phyloP scores from a whole-genome alignment of 2,888 invertebrate species.

The Notodonta dromedarius region DNA sequence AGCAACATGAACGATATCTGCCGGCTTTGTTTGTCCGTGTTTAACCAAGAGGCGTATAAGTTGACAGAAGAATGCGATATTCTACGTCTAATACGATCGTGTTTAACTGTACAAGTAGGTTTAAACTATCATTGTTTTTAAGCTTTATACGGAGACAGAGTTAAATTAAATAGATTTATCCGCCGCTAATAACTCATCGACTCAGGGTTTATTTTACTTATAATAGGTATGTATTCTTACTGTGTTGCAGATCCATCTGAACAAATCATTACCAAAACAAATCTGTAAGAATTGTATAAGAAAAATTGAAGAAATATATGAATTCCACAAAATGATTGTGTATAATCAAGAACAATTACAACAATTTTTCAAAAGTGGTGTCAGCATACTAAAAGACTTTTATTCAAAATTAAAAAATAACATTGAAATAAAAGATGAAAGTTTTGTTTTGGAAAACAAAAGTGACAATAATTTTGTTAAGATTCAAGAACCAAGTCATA shows the following conservation, averaged over 20 bases:
- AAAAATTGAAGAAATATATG: conserved; percentile 46
- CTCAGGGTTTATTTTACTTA: too few species aligned
- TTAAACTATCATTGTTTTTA: conserved; percentile 1
- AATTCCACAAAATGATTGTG: conserved; percentile 43
- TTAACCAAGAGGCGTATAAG: conserved; percentile 25
- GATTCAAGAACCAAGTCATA: conserved; percentile 5
- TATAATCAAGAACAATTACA: conserved; percentile 51
- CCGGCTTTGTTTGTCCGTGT: conserved; percentile 49
- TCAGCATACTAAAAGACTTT: conserved; percentile 25
- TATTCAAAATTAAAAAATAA: conserved; percentile 31
- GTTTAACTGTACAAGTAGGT: conserved; percentile 43
- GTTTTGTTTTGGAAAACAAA: conserved; percentile 13
- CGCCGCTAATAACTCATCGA: too few species aligned
- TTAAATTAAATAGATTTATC: too few species aligned
- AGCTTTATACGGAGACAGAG: neutral
- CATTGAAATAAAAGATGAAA: conserved; percentile 22
- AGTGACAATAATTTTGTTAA: conserved; percentile 14
- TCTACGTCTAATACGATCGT: conserved; percentile 33
- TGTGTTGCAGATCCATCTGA: conserved; percentile 50
- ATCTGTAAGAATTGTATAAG: conserved; percentile 50
- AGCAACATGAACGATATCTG: conserved; percentile 45
- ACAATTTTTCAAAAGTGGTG: conserved; percentile 27
- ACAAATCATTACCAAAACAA: conserved; percentile 47
- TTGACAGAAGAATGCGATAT: conserved; percentile 37
- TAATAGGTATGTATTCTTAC: too few species aligned